These are phyloP conservation scores for Notoglanidium macrostoma DNA, from an alignment of 2,797 vertebrate species.

Conservation along the genomic window DNA sequence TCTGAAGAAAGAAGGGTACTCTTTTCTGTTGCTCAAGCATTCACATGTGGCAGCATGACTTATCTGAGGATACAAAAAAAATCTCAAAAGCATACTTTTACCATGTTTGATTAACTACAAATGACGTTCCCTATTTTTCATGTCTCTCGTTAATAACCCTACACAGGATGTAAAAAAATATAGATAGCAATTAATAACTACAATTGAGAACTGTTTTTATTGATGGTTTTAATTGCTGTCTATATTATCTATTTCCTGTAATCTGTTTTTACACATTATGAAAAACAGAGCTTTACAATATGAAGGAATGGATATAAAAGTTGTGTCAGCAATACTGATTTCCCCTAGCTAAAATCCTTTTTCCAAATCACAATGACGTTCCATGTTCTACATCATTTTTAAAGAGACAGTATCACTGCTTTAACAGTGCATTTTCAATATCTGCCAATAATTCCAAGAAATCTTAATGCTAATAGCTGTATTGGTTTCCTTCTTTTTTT, in stretches of 20 bases:
- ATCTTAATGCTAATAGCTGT: neutral
- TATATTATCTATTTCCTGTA: too few species aligned
- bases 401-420: neutral
- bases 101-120: constrained; percentile 1
- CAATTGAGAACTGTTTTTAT: neutral
- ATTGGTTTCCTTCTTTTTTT: neutral
- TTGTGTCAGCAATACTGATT: neutral
- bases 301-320: neutral
- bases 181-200: neutral
- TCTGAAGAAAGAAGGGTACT: constrained; percentile 72
- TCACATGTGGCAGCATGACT: constrained; percentile 76
- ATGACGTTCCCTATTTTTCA: neutral
- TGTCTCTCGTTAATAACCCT: neutral
- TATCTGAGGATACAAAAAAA: constrained; percentile 62
- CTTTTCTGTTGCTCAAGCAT: constrained; percentile 70
- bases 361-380: neutral
- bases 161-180: neutral
- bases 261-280: neutral
- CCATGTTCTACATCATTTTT: neutral
- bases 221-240: too few species aligned
- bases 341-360: neutral
- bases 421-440: neutral
- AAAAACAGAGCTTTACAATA: neutral
- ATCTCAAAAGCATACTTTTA: neutral
- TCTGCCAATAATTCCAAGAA: neutral